Evolutionary conservation across 2,888 invertebrate genomes (phyloP).

Genomic region (Dryomyza anilis): DNA sequence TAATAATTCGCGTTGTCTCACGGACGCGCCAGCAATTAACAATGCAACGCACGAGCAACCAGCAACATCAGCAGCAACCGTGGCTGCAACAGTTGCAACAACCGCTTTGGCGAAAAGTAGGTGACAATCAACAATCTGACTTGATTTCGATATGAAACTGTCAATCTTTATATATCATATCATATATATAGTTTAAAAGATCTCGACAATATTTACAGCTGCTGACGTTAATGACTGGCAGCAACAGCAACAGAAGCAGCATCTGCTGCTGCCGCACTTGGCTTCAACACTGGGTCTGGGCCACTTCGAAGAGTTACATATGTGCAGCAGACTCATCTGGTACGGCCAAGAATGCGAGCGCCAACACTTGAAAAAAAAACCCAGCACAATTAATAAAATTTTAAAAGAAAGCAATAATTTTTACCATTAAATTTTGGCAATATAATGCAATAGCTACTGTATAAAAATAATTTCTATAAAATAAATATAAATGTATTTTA

Average conservation of each 20-base stretch:
- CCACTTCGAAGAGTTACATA: no score
- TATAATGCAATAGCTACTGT: no score
- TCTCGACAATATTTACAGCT: not conserved
- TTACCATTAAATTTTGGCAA: no score
- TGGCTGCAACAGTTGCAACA: constrained; percentile 28
- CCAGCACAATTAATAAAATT: no score
- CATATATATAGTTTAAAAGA: not conserved
- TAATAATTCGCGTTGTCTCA: not conserved
- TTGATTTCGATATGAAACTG: constrained; percentile 17
- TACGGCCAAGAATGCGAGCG: no score
- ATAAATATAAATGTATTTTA: no score
- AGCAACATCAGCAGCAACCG: not conserved
- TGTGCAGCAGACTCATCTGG: no score
- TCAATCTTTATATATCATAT: constrained; percentile 26
- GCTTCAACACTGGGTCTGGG: no score
- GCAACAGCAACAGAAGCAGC: not conserved
- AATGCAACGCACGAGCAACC: constrained; percentile 26
- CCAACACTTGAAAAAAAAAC: no score
- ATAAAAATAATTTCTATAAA: no score
- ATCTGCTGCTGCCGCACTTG: not conserved
- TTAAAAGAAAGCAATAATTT: no score
- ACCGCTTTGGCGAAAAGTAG: constrained; percentile 45
- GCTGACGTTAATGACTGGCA: not conserved
- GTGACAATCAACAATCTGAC: constrained; percentile 41
- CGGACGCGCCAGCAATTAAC: constrained; percentile 25